Conservation (phyloP, 2,797 vertebrate species). For the Amphiprion clarkii region DNA sequence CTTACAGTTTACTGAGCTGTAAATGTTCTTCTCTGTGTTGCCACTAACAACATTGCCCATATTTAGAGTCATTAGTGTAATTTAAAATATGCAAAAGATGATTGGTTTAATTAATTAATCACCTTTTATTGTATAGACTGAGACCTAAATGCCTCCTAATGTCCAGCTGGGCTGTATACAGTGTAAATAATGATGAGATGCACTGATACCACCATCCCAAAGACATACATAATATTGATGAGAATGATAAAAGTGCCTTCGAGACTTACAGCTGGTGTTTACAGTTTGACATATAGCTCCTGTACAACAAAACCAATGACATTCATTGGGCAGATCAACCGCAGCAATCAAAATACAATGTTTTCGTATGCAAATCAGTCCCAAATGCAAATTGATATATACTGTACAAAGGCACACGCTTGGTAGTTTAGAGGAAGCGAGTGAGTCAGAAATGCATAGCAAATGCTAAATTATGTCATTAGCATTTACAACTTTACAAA, state of each 20-base stretch:
- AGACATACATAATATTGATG: neutral
- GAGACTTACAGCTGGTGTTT: neutral
- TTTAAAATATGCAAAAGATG: neutral
- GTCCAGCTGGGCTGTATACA: no score
- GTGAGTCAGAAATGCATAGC: constrained; percentile 22
- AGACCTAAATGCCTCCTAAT: neutral
- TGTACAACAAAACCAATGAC: constrained; percentile 15
- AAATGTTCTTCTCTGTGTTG: no score
- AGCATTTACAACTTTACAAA: constrained; percentile 52
- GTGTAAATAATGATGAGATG: no score
- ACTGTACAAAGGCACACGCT: constrained; percentile 7
- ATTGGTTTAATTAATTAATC: neutral
- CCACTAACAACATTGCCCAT: no score
- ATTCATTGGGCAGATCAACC: constrained; percentile 3
- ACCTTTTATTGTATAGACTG: neutral
- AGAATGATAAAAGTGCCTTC: neutral
- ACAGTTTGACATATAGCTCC: neutral
- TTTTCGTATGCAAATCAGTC: constrained; percentile 41
- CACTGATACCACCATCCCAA: neutral
- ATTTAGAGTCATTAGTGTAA: no score
- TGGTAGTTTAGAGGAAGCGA: constrained; percentile 2
- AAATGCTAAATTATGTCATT: constrained; percentile 53
- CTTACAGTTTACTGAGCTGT: neutral
- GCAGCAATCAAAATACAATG: constrained; percentile 16
- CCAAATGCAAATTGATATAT: constrained; percentile 13